Conservation (phyloP, 2,797 vertebrate genomes). For the Tauraco hartlaubi region DNA sequence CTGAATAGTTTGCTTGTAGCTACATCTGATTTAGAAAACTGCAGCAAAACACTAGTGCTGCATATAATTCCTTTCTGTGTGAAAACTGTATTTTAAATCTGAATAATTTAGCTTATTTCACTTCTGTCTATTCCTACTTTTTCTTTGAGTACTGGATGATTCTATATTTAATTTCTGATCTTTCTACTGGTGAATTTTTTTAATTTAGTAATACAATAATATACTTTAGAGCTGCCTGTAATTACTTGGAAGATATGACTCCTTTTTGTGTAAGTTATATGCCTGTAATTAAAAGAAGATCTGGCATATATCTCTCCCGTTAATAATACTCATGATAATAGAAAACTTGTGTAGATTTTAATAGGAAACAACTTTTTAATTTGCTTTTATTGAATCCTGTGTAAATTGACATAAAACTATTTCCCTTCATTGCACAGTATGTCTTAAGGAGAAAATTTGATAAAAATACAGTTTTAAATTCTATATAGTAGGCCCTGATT, state of each 20-base stretch:
- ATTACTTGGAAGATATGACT: constrained; percentile 61
- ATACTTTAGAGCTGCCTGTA: constrained; percentile 42
- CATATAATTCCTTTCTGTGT: not conserved
- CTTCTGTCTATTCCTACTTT: not conserved
- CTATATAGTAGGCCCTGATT: not conserved
- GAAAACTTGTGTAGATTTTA: constrained; percentile 40
- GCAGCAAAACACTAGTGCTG: not conserved
- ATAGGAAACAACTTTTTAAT: constrained; percentile 53
- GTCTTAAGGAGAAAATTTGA: not conserved
- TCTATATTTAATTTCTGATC: constrained; percentile 62
- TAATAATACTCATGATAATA: constrained; percentile 53
- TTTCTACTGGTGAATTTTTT: constrained; percentile 13
- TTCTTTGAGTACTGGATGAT: constrained; percentile 14
- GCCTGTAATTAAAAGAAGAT: constrained; percentile 62
- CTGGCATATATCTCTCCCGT: constrained; percentile 32
- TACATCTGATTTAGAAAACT: not conserved
- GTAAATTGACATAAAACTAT: constrained; percentile 2
- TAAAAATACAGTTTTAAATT: not conserved
- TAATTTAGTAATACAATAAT: constrained; percentile 60
- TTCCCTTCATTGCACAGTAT: not conserved
- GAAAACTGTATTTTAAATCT: constrained; percentile 18
- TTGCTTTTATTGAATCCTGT: constrained; percentile 16
- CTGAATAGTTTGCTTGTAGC: not conserved
- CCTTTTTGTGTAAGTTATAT: constrained; percentile 58
- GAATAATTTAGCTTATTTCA: constrained; percentile 24